phyloP scores from a whole-genome alignment of 2,888 invertebrate species.

The Drosophila suboccidentalis region DNA sequence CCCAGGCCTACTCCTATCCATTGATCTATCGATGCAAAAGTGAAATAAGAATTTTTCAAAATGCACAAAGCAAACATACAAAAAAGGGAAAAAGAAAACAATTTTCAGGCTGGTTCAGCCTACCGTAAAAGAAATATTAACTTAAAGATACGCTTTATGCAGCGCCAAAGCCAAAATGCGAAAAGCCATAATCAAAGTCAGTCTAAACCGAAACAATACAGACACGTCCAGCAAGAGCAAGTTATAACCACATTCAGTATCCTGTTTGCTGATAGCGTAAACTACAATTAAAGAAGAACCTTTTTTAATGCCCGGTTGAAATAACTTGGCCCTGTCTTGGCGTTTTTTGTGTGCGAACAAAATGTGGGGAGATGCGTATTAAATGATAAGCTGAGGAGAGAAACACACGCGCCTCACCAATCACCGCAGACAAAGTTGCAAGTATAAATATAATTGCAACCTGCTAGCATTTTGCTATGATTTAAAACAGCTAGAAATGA shows the following conservation, averaged over 20 bases:
- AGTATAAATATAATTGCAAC: conserved; percentile 69
- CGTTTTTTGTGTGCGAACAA: conserved; percentile 70
- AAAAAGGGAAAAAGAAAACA: conserved; percentile 16
- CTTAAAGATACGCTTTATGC: conserved; percentile 69
- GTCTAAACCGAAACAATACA: conserved; percentile 31
- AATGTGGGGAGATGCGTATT: conserved; percentile 71
- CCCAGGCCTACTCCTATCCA: conserved; percentile 16
- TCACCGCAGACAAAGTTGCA: conserved; percentile 48
- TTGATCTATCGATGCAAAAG: conserved; percentile 27
- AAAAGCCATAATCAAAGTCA: conserved; percentile 68
- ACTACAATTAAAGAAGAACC: conserved; percentile 67
- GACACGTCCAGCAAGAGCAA: conserved; percentile 31
- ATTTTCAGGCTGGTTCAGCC: conserved; percentile 54
- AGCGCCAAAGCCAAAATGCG: conserved; percentile 28
- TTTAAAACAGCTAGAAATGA: conserved; percentile 71
- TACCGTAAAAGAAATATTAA: conserved; percentile 62
- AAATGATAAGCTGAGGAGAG: conserved; percentile 67
- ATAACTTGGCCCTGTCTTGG: conserved; percentile 16
- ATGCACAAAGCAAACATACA: conserved; percentile 44
- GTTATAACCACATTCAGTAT: conserved; percentile 43
- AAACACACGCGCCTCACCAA: conserved; percentile 60
- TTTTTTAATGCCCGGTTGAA: conserved; percentile 23
- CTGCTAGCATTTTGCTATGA: conserved; percentile 69
- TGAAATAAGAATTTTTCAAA: conserved; percentile 14
- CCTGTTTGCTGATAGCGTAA: conserved; percentile 64